These are phyloP conservation scores for Salticus scenicus DNA, from an alignment of 2,888 invertebrate genomes.

Conservation along the genomic window DNA sequence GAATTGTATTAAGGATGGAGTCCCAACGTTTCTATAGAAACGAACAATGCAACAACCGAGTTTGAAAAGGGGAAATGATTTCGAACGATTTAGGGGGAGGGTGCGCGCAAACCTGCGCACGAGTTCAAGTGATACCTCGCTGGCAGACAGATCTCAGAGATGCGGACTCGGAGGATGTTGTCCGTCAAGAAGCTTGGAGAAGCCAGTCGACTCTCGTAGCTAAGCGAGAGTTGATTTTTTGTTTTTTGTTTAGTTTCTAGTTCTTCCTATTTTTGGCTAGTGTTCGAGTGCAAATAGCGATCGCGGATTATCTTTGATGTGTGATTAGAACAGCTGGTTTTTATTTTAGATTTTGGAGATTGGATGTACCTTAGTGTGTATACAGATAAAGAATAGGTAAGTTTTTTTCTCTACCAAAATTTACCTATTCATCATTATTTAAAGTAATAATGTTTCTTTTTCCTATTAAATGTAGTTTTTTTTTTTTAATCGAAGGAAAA, in stretches of 20 bases:
- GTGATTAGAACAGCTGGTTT: not conserved
- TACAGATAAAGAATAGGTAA: no score
- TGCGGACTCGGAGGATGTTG: not conserved
- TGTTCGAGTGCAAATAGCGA: not conserved
- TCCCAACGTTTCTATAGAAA: not conserved
- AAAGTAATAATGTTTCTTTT: no score
- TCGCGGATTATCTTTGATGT: not conserved
- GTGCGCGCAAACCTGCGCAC: not conserved
- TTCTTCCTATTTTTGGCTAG: not conserved
- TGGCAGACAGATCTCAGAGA: not conserved
- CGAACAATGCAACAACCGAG: conserved; percentile 5
- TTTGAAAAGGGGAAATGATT: not conserved
- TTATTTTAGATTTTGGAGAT: not conserved
- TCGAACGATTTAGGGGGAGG: not conserved
- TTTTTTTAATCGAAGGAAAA: no score
- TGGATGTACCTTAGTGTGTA: no score
- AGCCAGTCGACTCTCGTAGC: not conserved
- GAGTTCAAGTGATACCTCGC: not conserved
- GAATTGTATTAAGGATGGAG: not conserved
- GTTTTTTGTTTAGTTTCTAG: no score
- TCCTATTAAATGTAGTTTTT: no score
- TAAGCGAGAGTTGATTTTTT: not conserved
- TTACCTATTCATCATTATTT: no score
- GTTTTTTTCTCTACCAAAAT: no score
- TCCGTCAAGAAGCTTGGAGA: not conserved